Evolutionary conservation across 2,113 vertebrate species (phyloP), one percentile per base, ranked within the genome.

Genomic region (Myiozetetes cayanensis): DNA sequence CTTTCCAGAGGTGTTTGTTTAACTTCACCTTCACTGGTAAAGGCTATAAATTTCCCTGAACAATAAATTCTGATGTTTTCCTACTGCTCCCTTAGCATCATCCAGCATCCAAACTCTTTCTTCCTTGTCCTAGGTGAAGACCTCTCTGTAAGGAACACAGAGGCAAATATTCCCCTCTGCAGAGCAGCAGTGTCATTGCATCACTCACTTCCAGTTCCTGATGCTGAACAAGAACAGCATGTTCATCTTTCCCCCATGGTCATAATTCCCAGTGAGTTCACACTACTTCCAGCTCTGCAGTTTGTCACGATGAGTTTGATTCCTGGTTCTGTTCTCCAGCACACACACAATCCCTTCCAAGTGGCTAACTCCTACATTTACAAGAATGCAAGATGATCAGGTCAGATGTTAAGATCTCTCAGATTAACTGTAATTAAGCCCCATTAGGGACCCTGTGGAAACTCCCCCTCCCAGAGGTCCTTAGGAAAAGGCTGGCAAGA

Each of bases 181-280:
- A 2, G 20, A 66, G 44, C 27, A 55, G 46, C 58, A 65, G 5
- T 25, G n/a, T 37, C 2, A 1, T 20, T 70, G 53, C 50, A 71
- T 6, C 63, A 28, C 10, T 11, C 30, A 9, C 46, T 49, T 77
- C 41, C 53, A 62, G 14, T 43, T 72, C 87, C 14, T 62, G 24
- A 15, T 35, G 47, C 27, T 47, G 30, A 78, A 56, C 23, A 61
- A 83, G 66, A 24, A 33, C 41, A 50, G 33, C 21, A 22, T 59
- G 44, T 53, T 82, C 39, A 49, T 31, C n/a, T 77, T 76, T 37
- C 47, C 27, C 65, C 0, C 0, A 27, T 0, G 2, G 10, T 47
- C n/a, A 28, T 24, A 19, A 18, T 28, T 52, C 56, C 49, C 5
- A 31, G 10, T 15, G 33, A 43, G 43, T 24, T 89, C 37, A 58